Conservation (phyloP, 1,140 invertebrate species). For the Drosophila oshimai region DNA sequence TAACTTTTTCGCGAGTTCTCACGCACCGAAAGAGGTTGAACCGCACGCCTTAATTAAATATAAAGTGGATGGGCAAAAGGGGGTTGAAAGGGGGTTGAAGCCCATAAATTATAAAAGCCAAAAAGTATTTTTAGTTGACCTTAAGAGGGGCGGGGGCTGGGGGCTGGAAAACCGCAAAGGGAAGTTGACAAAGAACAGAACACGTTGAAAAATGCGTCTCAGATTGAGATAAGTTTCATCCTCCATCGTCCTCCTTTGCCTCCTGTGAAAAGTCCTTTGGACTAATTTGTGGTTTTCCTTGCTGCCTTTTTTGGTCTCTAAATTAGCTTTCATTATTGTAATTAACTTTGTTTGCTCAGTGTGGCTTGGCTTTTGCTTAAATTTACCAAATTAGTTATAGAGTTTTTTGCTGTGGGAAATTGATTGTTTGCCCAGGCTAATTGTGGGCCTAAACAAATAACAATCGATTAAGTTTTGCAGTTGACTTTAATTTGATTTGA, state of each 20-base stretch:
- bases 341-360: constrained; percentile 55
- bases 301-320: constrained; percentile 50
- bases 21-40: constrained; percentile 43
- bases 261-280: constrained; percentile 46
- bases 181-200: constrained; percentile 58
- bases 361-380: constrained; percentile 46
- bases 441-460: constrained; percentile 27
- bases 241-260: neutral
- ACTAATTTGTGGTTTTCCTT: constrained; percentile 65
- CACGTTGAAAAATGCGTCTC: constrained; percentile 58
- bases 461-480: constrained; percentile 9
- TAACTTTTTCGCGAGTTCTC: constrained; percentile 66
- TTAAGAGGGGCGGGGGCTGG: neutral
- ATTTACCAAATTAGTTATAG: constrained; percentile 57
- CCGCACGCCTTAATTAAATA: constrained; percentile 68
- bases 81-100: constrained; percentile 1
- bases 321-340: constrained; percentile 74
- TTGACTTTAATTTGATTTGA: constrained; percentile 22
- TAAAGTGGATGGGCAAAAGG: constrained; percentile 27
- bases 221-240: constrained; percentile 60
- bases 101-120: constrained; percentile 60
- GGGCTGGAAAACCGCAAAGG: constrained; percentile 30
- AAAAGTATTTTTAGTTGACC: constrained; percentile 58
- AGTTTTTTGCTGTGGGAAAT: neutral
- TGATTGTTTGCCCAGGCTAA: constrained; percentile 19